Evolutionary conservation across 2,888 invertebrate species (phyloP), one percentile per base, ranked within the genome.

Genomic region (Drosophila rellima): DNA sequence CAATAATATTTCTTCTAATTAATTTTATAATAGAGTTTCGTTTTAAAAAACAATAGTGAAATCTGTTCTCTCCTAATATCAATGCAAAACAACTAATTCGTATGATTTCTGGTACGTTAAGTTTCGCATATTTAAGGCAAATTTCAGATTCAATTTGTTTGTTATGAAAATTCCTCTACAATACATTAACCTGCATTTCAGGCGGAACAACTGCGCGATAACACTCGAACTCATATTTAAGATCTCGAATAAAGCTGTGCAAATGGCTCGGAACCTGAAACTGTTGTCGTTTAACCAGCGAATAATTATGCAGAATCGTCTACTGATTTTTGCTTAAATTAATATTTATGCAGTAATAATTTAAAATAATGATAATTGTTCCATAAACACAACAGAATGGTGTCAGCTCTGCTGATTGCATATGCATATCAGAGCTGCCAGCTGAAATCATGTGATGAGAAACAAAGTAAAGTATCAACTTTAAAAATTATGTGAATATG

Each of bases 111-210:
- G 31, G 20, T 11, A 18, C 48, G 57, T 61, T 61, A 15, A 20
- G 7, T 17, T 68, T 37, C 13, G 39, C 70, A 44, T 60, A 67
- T 65, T 60, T 65, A 15, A 11, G 31, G 35, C 18, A 35, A 54
- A 59, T 60, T 50, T 55, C 18, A 11, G 35, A 57, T 71, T 33
- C 13, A 48, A 44, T 56, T 65, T 23, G 33, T 13, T 42, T 56
- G 48, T 31, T 31, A 86, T 86, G 61, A 50, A 63, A 83, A 81
- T 83, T 80, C 67, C 52, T 40, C 8, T 56, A 39, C 60, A 82
- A 33, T 48, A 39, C 79, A 74, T 74, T 74, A 33, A 66, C 33
- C 64, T 61, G 83, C 66, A 73, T 57, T 61, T 73, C 26, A 55
- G 35, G 69, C 61, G 52, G 33, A 62, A 37, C 20, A 59, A 69